Evolutionary conservation across 1,140 invertebrate species (phyloP).

Genomic region (Platorchestia sp.): DNA sequence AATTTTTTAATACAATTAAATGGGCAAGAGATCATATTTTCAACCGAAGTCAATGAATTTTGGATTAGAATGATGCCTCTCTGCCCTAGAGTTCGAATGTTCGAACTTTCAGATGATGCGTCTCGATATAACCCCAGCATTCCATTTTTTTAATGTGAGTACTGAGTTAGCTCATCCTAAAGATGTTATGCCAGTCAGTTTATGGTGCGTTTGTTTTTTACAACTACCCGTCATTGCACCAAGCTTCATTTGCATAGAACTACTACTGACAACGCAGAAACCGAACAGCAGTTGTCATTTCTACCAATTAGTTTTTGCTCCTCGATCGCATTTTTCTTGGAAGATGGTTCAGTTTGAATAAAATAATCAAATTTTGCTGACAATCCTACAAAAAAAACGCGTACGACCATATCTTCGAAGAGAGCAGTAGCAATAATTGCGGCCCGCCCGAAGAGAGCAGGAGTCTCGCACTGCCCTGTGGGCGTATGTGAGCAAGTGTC

Average conservation of each 20-base stretch:
- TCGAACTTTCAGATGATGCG: neutral
- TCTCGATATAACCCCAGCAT: neutral
- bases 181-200: neutral
- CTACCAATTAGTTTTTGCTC: neutral
- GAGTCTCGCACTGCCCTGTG: neutral
- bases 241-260: neutral
- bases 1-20: too few species aligned
- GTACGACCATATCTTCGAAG: neutral
- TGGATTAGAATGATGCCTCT: too few species aligned
- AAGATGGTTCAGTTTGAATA: neutral
- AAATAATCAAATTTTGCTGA: neutral
- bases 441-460: neutral
- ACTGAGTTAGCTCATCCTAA: neutral
- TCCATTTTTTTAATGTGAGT: neutral
- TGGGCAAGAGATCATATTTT: too few species aligned
- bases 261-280: neutral
- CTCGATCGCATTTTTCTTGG: neutral
- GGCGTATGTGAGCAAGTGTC: neutral
- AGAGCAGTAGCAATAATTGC: neutral
- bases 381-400: neutral
- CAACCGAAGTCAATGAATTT: too few species aligned
- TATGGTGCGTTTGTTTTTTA: neutral
- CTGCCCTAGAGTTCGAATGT: neutral
- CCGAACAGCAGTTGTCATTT: neutral
- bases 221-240: neutral